Percentiles rank a stretch among this genome's conserved stretches.
These are phyloP conservation scores for Marmota monax DNA, from an alignment of 2,113 vertebrate genomes.

Conservation along the genomic window DNA sequence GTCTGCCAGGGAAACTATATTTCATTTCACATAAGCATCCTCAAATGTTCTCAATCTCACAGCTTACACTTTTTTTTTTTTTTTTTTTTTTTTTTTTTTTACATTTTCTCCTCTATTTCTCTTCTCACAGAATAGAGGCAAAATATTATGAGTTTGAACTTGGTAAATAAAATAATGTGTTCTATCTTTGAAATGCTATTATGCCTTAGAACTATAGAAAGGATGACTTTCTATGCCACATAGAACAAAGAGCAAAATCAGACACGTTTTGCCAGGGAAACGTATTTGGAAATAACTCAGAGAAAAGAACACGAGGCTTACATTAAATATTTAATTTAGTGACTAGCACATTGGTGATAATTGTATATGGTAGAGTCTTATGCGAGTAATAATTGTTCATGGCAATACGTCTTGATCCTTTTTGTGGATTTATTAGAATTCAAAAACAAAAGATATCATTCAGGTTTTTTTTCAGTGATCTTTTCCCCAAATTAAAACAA, in stretches of 20 bases:
- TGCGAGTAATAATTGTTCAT: not conserved
- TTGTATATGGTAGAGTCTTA: not conserved
- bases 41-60: not conserved
- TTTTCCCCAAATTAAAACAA: not conserved
- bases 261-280: conserved; percentile 13
- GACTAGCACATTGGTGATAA: not conserved
- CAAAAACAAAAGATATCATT: not conserved
- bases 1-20: not conserved
- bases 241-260: conserved; percentile 9
- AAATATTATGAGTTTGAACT: not conserved
- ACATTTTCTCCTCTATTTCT: not conserved
- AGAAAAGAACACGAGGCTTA: not conserved
- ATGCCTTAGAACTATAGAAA: not conserved
- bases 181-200: not conserved
- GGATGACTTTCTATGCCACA: not conserved
- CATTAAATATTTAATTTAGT: conserved; percentile 7
- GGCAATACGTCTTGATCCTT: not conserved
- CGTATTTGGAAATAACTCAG: conserved; percentile 1
- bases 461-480: not conserved
- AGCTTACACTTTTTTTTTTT: not conserved
- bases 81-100: too few relatives aligned
- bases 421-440: not conserved
- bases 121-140: not conserved
- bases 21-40: not conserved
- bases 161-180: conserved; percentile 19